Evolutionary conservation across 1,140 invertebrate species (phyloP), one percentile per base, ranked within the genome.

Genomic region (Drosophila ohnishii): DNA sequence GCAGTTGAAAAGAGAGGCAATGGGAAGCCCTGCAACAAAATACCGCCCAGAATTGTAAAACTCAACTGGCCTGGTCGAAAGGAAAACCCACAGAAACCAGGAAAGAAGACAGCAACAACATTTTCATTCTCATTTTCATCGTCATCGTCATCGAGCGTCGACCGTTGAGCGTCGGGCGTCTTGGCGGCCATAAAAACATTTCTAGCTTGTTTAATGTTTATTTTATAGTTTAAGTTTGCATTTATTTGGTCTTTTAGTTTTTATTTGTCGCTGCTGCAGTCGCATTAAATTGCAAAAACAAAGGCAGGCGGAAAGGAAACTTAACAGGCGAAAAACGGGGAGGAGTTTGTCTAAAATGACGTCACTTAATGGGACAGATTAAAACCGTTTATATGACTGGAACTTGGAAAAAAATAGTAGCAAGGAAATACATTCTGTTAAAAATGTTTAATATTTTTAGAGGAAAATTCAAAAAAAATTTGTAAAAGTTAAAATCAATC

Each of bases 181-280:
- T 90, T 80, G 73, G 80, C 64, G 78, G 86, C 59, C 76, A 90
- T 90, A 90, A 90, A 90, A 90, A 71, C 82, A 86, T 90, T 90
- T 90, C 82, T 90, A 90, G 79, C 82, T 90, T 90, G 87, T 87
- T 90, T 90, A 90, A 90, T 90, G 86, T 90, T 90, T 86, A 90
- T 90, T 90, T 90, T 90, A 90, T 90, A 90, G 86, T 90, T 90
- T 83, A 90, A 90, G 86, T 90, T 90, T 81, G 86, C 86, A 90
- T 90, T 90, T 90, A 90, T 87, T 86, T 90, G 86, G 79, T 80
- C 86, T 83, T 90, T 90, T 90, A 90, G 87, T 86, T 90, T 85
- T 90, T 90, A 90, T 90, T 78, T 62, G 55, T 55, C 40, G 61
- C 66, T 53, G 47, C 69, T 44, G 53, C 51, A 75, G 45, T 66